phyloP scores from a whole-genome alignment of 2,888 invertebrate species.

The Adela reaumurella region DNA sequence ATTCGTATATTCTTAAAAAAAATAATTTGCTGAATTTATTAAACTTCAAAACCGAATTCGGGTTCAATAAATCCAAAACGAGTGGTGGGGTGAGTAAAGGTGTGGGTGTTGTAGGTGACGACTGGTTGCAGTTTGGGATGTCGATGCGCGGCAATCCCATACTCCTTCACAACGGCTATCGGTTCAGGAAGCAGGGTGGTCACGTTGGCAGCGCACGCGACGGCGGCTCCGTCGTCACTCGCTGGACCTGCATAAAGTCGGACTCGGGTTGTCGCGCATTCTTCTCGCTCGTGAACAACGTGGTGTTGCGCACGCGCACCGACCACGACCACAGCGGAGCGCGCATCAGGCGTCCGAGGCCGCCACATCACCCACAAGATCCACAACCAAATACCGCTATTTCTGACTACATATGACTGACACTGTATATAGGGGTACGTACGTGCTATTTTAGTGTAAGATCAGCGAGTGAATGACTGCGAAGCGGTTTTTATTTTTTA shows the following conservation, averaged over 20 bases:
- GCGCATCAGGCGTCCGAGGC: not conserved
- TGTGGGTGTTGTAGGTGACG: not conserved
- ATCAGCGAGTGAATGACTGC: too few species aligned
- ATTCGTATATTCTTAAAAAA: too few species aligned
- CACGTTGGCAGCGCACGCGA: constrained; percentile 12
- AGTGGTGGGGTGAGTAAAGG: constrained; percentile 4
- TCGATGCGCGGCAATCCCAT: constrained; percentile 38
- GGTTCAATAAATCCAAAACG: not conserved
- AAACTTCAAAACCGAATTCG: constrained; percentile 3
- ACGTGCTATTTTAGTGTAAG: too few species aligned
- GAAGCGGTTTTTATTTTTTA: too few species aligned
- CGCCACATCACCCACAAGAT: not conserved
- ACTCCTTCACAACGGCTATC: constrained; percentile 28
- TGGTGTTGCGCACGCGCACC: not conserved
- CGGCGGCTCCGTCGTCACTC: constrained; percentile 9
- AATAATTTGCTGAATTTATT: not conserved
- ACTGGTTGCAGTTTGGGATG: constrained; percentile 13
- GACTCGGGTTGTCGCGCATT: not conserved
- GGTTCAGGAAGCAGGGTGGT: constrained; percentile 22
- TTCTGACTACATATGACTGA: too few species aligned
- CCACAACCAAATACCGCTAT: too few species aligned
- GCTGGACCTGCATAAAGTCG: constrained; percentile 1
- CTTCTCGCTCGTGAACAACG: not conserved
- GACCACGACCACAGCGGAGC: not conserved
- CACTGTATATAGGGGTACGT: too few species aligned